Conservation (phyloP, 2,113 vertebrate genomes). For the Coreoperca whiteheadi region DNA sequence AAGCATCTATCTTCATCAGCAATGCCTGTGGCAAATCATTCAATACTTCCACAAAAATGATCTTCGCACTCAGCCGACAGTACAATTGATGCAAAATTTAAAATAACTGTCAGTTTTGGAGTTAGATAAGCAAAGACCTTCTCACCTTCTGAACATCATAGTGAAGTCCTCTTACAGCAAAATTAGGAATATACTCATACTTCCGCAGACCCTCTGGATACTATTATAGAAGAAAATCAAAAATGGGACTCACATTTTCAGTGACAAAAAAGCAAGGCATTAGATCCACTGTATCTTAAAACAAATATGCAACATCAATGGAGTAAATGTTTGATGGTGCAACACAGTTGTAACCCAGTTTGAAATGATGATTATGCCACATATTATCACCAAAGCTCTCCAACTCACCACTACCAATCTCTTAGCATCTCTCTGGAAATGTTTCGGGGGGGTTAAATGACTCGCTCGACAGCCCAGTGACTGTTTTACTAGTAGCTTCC, state of each 20-base stretch:
- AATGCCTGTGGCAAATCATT: slow-evolving; percentile 84
- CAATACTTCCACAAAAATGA: neutral
- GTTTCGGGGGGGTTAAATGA: neutral
- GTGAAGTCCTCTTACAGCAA: slow-evolving; percentile 96
- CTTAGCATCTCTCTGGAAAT: neutral
- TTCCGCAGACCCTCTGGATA: slow-evolving; percentile 92
- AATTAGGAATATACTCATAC: slow-evolving; percentile 94
- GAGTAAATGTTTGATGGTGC: neutral
- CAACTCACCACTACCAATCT: neutral
- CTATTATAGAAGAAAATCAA: slow-evolving; percentile 74
- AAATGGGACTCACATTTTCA: neutral
- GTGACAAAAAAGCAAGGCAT: neutral
- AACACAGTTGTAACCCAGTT: neutral
- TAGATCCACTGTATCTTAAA: neutral
- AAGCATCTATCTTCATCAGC: slow-evolving; percentile 99
- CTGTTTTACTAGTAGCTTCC: neutral
- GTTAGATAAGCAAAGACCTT: slow-evolving; percentile 17
- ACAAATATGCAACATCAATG: neutral
- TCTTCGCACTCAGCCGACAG: neutral
- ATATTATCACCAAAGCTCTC: neutral
- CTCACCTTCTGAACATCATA: slow-evolving; percentile 98
- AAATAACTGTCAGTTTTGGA: neutral
- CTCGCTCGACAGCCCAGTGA: neutral
- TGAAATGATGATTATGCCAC: neutral
- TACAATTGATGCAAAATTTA: neutral